phyloP scores from a whole-genome alignment of 1,140 invertebrate species.

The Drosophila ercepeae region DNA sequence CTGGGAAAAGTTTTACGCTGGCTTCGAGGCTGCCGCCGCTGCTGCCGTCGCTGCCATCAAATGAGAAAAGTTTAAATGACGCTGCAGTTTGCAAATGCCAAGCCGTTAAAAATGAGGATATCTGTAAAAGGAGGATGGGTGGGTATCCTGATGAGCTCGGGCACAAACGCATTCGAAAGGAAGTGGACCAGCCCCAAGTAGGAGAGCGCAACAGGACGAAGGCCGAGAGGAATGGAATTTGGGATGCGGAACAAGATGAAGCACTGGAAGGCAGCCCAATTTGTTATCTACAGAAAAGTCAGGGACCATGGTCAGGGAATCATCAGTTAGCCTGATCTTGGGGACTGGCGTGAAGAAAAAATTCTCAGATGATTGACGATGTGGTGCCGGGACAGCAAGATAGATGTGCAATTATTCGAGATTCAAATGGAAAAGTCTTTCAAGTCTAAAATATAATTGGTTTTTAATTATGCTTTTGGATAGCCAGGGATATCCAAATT shows the following conservation, averaged over 20 bases:
- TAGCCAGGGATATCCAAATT: background rate
- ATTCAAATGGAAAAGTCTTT: conserved; percentile 22
- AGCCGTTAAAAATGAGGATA: conserved; percentile 78
- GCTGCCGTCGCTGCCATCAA: conserved; percentile 65
- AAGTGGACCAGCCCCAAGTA: background rate
- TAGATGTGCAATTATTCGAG: conserved; percentile 39
- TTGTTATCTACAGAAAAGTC: conserved; percentile 64
- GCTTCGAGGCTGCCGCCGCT: conserved; percentile 4
- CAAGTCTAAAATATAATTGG: conserved; percentile 11
- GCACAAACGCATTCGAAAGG: background rate
- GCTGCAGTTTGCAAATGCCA: conserved; percentile 81
- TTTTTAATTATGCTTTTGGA: conserved; percentile 5
- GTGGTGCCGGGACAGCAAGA: conserved; percentile 27
- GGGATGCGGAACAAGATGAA: conserved; percentile 9
- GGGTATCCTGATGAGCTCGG: conserved; percentile 14
- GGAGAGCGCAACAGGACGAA: conserved; percentile 30
- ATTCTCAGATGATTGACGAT: conserved; percentile 37
- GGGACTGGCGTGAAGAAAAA: conserved; percentile 2
- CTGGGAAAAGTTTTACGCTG: conserved; percentile 60
- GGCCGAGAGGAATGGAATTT: conserved; percentile 8
- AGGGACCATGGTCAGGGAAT: conserved; percentile 54
- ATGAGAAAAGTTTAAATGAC: conserved; percentile 82
- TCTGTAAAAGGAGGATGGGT: conserved; percentile 32
- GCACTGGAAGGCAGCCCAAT: conserved; percentile 49
- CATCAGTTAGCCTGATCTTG: conserved; percentile 40